Evolutionary conservation across 1,140 invertebrate genomes (phyloP), one percentile per base, ranked within the genome.

Genomic region (Ostrea edulis): DNA sequence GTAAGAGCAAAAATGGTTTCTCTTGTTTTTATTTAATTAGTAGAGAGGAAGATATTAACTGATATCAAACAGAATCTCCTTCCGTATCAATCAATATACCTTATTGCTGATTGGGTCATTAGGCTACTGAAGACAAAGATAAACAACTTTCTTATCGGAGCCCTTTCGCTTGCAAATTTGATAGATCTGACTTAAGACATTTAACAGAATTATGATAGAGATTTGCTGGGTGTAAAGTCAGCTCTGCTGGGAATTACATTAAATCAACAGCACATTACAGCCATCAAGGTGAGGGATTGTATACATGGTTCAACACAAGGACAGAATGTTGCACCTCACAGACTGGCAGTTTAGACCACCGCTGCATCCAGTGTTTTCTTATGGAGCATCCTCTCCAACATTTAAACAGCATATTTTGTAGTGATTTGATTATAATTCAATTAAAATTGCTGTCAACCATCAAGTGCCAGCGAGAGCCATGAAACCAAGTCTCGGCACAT

Each of bases 341-440:
- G 68, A 35, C 22, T 77, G 25, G 68, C 11, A 25, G 68, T 0
- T 35, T 29, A 77, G 11, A 77, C 22, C 68, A 77, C 25, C 68
- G 2, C 68, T 77, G 22, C 25, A 77, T 9, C 68, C 25, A 20
- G 17, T 14, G 7, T 62, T 77, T 35, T 77, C 68, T 29, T 77
- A 77, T 29, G 68, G 25, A 77, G 25, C 68, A 77, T 77, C 68
- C 29, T 35, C 25, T 35, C 25, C 25, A 29, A 25, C 29, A 77
- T 29, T 35, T 77, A 22, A 35, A 29, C 68, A 77, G 29, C 68
- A 77, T 77, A 77, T 77, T 25, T 77, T 77, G 25, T 35, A 77
- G 68, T 77, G 29, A 77, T 77, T 77, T 77, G 68, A 77, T 77
- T 77, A 77, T 77, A 77, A 77, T 77, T 77, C 68, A 77, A 77